Percentiles rank a stretch among this genome's conserved stretches.
phyloP scores from a whole-genome alignment of 2,888 invertebrate genomes.

The Anoplius nigerrimus region DNA sequence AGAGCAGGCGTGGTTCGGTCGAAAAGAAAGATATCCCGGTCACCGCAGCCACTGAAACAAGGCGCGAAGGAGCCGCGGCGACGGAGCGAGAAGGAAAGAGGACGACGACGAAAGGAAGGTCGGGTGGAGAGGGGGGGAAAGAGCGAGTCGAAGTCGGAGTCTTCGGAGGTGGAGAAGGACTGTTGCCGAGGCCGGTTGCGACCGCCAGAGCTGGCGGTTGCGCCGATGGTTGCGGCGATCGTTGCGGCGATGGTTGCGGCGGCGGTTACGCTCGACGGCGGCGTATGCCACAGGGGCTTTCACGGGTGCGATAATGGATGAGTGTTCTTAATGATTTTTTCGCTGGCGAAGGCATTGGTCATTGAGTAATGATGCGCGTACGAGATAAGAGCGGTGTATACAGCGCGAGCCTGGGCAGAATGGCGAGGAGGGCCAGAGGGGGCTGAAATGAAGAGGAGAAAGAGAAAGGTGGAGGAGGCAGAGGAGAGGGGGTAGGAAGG shows the following conservation, averaged over 20 bases:
- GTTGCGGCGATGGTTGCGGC: too few species aligned
- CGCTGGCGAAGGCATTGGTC: slow-evolving; percentile 55
- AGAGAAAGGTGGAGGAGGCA: slow-evolving; percentile 2
- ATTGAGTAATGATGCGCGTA: slow-evolving; percentile 66
- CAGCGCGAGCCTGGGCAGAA: slow-evolving; percentile 18
- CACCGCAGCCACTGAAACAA: slow-evolving; percentile 47
- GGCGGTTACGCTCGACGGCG: neutral
- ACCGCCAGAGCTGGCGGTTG: slow-evolving; percentile 9
- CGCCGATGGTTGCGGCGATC: slow-evolving; percentile 1
- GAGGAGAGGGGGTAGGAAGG: neutral
- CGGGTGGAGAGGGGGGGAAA: neutral
- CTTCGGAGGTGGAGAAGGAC: neutral
- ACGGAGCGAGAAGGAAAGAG: too few species aligned
- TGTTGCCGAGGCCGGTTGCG: neutral
- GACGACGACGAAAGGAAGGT: slow-evolving; percentile 2
- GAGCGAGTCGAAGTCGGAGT: neutral
- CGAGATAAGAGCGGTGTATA: slow-evolving; percentile 56
- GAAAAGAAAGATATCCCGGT: slow-evolving; percentile 58
- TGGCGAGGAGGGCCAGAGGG: slow-evolving; percentile 2
- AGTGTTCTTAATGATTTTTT: slow-evolving; percentile 66
- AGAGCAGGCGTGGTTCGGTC: slow-evolving; percentile 47
- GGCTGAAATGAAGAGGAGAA: slow-evolving; percentile 12
- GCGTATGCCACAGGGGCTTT: slow-evolving; percentile 49
- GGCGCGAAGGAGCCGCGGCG: slow-evolving; percentile 31
- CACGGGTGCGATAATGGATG: slow-evolving; percentile 59